Evolutionary conservation across 2,797 vertebrate genomes (phyloP).

Genomic region (Myiothlypis coronata): DNA sequence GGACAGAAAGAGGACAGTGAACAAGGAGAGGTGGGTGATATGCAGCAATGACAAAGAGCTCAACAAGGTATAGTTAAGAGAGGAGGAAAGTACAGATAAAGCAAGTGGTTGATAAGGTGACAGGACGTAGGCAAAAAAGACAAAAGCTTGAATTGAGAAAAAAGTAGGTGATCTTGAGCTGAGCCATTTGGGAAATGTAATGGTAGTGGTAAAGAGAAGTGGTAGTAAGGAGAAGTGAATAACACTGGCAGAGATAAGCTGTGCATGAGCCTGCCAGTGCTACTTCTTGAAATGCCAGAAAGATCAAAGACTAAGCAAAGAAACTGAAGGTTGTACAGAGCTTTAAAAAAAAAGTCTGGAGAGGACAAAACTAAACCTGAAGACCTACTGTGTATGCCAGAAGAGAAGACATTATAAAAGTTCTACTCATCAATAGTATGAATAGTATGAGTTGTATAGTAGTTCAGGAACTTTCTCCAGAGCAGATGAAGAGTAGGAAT

Average conservation of each 20-base stretch:
- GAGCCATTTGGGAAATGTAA: not conserved
- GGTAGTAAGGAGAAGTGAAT: not conserved
- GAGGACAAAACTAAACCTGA: not conserved
- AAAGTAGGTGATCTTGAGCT: not conserved
- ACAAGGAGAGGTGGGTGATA: not conserved
- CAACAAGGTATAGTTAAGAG: not conserved
- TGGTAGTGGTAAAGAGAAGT: not conserved
- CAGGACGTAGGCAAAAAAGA: not conserved
- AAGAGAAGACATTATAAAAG: not conserved
- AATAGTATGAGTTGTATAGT: not conserved
- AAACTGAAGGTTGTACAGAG: not conserved
- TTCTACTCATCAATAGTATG: not conserved
- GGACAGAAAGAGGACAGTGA: not conserved
- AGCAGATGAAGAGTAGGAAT: not conserved
- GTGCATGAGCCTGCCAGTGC: not conserved
- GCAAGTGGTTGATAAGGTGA: not conserved
- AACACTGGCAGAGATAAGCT: not conserved
- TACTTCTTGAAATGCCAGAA: not conserved
- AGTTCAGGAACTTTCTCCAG: not conserved
- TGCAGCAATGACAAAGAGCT: not conserved
- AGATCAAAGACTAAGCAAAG: not conserved
- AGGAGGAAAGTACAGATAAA: not conserved
- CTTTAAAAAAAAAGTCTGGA: not conserved
- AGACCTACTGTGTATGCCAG: not conserved
- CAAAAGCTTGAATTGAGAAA: not conserved